Conservation (phyloP, 2,888 invertebrate species). For the Seladonia tumulorum region DNA sequence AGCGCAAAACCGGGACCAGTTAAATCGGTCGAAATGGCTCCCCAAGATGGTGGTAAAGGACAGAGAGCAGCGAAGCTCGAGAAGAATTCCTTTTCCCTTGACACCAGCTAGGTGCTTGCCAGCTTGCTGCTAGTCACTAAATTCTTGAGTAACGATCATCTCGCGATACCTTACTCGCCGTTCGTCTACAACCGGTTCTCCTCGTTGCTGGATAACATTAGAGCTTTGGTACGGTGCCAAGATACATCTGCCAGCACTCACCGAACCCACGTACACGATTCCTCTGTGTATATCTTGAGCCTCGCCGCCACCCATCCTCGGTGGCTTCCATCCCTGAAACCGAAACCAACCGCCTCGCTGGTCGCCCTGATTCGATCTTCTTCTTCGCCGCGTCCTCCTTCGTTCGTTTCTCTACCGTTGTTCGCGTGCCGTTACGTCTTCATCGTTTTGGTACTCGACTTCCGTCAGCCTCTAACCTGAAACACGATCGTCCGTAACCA, state of each 20-base stretch:
- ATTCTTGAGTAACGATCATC: conserved; percentile 76
- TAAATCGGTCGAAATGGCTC: neutral
- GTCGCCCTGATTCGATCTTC: conserved; percentile 9
- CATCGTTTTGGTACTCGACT: conserved; percentile 40
- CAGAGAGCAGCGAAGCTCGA: conserved; percentile 15
- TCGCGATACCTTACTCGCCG: conserved; percentile 52
- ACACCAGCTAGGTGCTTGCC: conserved; percentile 57
- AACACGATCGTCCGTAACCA: neutral
- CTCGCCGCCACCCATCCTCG: neutral
- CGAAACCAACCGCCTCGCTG: conserved; percentile 34
- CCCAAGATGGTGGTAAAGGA: neutral
- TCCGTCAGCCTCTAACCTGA: conserved; percentile 10
- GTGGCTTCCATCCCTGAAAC: conserved; percentile 11
- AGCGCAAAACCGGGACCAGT: neutral
- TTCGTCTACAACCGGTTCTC: conserved; percentile 59
- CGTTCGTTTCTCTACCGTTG: neutral
- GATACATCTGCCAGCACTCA: conserved; percentile 76
- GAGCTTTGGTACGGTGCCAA: conserved; percentile 78
- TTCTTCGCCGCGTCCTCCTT: conserved; percentile 9
- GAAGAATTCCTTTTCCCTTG: conserved; percentile 45
- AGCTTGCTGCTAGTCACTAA: conserved; percentile 66
- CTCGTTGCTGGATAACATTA: conserved; percentile 79
- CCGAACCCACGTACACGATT: conserved; percentile 24
- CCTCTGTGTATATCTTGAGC: conserved; percentile 12
- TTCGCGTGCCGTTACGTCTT: neutral